Percentiles rank a stretch among this genome's conserved stretches.
These are phyloP conservation scores for Lacerta bilineata DNA, from an alignment of 2,797 vertebrate genomes.

Conservation along the genomic window DNA sequence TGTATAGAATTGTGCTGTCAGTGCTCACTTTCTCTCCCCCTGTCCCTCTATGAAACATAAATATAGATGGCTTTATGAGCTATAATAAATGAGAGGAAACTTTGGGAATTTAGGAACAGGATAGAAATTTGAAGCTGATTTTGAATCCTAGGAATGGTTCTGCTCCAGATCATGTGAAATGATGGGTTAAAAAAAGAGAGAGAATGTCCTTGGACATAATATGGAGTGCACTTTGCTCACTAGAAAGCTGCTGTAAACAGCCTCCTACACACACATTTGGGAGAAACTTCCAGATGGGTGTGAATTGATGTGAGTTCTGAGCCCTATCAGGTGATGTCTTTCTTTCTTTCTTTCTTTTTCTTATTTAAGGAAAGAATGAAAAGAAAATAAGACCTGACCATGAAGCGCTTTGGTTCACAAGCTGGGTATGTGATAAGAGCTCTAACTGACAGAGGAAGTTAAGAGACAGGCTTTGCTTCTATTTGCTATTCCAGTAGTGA, in stretches of 20 bases:
- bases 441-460: conserved; percentile 5
- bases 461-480: conserved; percentile 13
- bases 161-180: background rate
- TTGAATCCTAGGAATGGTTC: background rate
- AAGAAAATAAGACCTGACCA: background rate
- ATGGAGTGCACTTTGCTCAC: background rate
- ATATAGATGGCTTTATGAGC: background rate
- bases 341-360: background rate
- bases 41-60: background rate
- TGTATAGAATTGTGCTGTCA: background rate
- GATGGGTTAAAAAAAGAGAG: background rate
- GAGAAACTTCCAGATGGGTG: background rate
- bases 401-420: background rate
- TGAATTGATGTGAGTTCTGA: background rate
- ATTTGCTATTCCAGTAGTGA: no score
- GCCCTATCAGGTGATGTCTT: no score
- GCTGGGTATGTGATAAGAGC: conserved; percentile 19
- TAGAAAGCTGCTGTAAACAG: background rate
- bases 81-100: background rate
- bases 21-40: background rate
- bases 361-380: background rate
- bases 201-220: conserved; percentile 2
- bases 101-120: background rate
- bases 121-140: background rate
- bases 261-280: background rate